Base-by-base conservation (phyloP, 2,113 vertebrate genomes). In the Rhipidura dahli region DNA sequence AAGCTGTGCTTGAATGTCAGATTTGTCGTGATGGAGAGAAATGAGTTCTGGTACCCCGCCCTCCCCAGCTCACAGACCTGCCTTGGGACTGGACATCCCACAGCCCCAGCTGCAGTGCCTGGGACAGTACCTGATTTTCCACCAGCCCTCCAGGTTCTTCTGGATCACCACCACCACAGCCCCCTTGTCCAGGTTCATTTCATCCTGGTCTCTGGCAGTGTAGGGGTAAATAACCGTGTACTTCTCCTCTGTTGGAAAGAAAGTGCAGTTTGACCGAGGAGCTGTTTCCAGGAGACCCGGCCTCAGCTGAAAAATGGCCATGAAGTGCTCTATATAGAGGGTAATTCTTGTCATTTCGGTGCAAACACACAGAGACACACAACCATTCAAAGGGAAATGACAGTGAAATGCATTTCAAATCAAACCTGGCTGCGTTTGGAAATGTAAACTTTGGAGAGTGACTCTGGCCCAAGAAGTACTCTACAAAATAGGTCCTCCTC, bases 101-200 rank as follows among this genome's bases (percentile, higher is more conserved):
- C 22, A 89, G 84, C 15, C 35, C 17, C 57, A 47, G 65, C 37
- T 79, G 51, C 56, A 50, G 35, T 37, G 23, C 24, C 42, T 42
- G 21, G 28, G 24, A 24, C 4, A 10, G 70, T 98, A 99, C 99
- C 99, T 99, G 98, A 99, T 99, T 96, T 99, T 99, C 99, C 99
- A 99, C 99, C 99, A 99, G 96, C 99, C 99, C 96, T 99, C 99
- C 97, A 99, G 96, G 97, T 99, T 99, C 97, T 99, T 99, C 98
- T 99, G 99, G 92, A 99, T 98, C 93, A 99, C 98, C 94, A 99
- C 99, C 59, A 99, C 99, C 77, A 99, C 90, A 76, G 98, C 98
- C 45, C 99, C 99, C 91, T 98, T 98, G 97, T 99, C 99, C 96
- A 99, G 97, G 95, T 99, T 99, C 27, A 99, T 99, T 90, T 99